Base-by-base conservation (phyloP, 2,888 invertebrate species). In the Tyria jacobaeae region DNA sequence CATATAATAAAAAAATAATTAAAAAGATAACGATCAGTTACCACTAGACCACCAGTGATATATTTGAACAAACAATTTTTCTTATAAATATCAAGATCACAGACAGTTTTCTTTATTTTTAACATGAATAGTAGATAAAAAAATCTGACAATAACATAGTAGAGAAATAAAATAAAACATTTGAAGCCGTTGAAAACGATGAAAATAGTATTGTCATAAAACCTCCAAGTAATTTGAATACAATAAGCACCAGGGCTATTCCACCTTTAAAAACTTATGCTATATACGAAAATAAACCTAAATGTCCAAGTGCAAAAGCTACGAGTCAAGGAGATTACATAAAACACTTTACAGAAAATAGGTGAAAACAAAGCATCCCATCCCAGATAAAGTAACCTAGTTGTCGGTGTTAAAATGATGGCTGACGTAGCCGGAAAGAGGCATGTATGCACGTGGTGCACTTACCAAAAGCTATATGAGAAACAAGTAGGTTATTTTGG, bases 351-450 rank as follows among this genome's bases (percentile, higher is more conserved):
- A 35, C 62, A 64, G 71, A 67, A 80, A 83, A 78, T 82, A 75
- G 78, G 70, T 75, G 78, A 74, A 77, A 80, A 79, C 72, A 76
- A 71, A 70, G 64, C 72, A 63, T n/a, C n/a, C 55, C 80, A 84
- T 82, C 82, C 82, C 69, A 71, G 68, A 67, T 83, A 39, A 44
- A 15, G 35, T 68, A 72, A 71, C 70, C 66, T 62, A 71, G 65
- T 61, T 70, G 62, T 41, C 35, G n/a, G 63, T 48, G 62, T 66
- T 62, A 71, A 64, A 80, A 66, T 68, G 78, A 75, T 70, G 68
- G 71, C 64, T 66, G 72, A 71, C 72, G 71, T 72, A 72, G 55
- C 49, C 66, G 62, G 64, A 72, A 56, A 57, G 52, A 47, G 56
- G 59, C n/a, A 34, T 21, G n/a, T 31, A 35, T 17, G 34, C 25